A percentile compares a stretch with the other conserved stretches of the same genome.
Conservation (phyloP, 1,140 invertebrate genomes). For the Drosophila pandora region DNA sequence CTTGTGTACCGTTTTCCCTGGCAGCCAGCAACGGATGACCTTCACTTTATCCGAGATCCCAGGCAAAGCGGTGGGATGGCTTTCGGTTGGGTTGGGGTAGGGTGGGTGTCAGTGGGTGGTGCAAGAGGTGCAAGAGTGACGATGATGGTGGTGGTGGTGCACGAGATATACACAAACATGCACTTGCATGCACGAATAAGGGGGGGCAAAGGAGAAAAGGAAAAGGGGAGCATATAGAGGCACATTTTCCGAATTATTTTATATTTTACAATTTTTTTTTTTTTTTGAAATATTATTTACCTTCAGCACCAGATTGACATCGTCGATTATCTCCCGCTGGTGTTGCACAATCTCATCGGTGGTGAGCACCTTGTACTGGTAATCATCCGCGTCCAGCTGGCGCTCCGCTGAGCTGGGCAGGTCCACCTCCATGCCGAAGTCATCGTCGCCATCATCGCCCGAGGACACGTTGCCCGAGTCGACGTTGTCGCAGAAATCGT, state of each 20-base stretch:
- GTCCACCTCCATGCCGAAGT: constrained; percentile 96
- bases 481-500: constrained; percentile 94
- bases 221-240: too few species aligned
- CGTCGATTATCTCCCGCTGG: constrained; percentile 98
- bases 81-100: neutral
- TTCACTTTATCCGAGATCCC: constrained; percentile 44
- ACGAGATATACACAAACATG: constrained; percentile 17
- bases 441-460: constrained; percentile 93
- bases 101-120: neutral
- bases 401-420: constrained; percentile 87
- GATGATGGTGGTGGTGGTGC: neutral
- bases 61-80: constrained; percentile 16
- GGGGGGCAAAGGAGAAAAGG: neutral
- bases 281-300: constrained; percentile 80
- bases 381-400: constrained; percentile 93
- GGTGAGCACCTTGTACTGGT: constrained; percentile 96
- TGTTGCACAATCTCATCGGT: constrained; percentile 98
- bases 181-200: constrained; percentile 1
- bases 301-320: constrained; percentile 95
- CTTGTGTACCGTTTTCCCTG: constrained; percentile 34
- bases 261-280: too few species aligned
- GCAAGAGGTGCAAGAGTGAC: neutral
- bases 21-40: constrained; percentile 27
- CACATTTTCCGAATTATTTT: too few species aligned
- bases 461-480: constrained; percentile 96